Conservation (phyloP, 2,797 vertebrate species). For the Eupleurogrammus muticus region DNA sequence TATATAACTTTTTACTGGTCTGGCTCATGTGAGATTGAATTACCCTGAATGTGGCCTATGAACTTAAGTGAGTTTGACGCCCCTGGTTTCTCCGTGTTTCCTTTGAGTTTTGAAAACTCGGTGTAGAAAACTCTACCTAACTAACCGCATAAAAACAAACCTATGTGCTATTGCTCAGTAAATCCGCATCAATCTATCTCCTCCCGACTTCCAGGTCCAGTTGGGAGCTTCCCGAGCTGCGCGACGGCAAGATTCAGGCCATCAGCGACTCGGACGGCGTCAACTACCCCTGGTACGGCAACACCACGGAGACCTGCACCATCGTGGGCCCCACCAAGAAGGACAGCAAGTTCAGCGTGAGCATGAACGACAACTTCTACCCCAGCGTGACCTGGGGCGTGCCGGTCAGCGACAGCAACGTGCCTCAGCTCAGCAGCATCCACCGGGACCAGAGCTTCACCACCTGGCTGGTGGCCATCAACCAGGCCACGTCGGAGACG, state of each 20-base stretch:
- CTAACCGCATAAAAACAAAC: too few species aligned
- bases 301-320: conserved; percentile 96
- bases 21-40: too few species aligned
- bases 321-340: conserved; percentile 94
- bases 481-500: conserved; percentile 90
- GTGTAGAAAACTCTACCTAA: too few species aligned
- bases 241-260: conserved; percentile 91
- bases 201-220: conserved; percentile 88
- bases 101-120: too few species aligned
- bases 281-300: conserved; percentile 99
- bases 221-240: conserved; percentile 96
- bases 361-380: conserved; percentile 99
- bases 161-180: neutral
- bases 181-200: conserved; percentile 32
- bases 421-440: conserved; percentile 93
- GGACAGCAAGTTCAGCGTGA: conserved; percentile 93
- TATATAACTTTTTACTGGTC: too few species aligned
- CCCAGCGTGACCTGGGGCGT: conserved; percentile 98
- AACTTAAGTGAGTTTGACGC: too few species aligned
- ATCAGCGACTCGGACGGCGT: conserved; percentile 98
- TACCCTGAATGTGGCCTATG: too few species aligned
- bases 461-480: conserved; percentile 97
- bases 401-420: conserved; percentile 94
- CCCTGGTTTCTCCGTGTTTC: too few species aligned
- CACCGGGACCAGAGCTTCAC: conserved; percentile 97